Conservation (phyloP, 2,113 vertebrate genomes). For the Gracilinanus agilis region DNA sequence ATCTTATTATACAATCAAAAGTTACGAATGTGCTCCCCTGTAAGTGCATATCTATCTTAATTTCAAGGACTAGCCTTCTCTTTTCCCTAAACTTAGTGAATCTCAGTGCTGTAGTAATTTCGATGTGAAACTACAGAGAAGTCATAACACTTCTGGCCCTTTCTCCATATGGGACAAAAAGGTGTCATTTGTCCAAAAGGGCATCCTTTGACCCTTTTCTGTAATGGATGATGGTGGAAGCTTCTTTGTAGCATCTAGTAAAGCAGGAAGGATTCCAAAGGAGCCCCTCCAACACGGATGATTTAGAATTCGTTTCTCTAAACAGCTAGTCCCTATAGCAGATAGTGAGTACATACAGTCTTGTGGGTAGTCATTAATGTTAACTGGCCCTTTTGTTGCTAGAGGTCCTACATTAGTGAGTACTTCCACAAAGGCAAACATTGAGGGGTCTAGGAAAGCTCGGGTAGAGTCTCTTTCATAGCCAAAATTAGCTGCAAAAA, state of each 20-base stretch:
- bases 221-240: neutral
- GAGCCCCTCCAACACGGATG: neutral
- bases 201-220: neutral
- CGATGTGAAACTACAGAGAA: slow-evolving; percentile 29
- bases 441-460: neutral
- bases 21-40: neutral
- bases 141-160: neutral
- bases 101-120: slow-evolving; percentile 39
- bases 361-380: slow-evolving; percentile 9
- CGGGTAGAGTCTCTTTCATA: neutral
- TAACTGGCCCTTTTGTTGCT: neutral
- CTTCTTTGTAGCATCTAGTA: slow-evolving; percentile 30
- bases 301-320: slow-evolving; percentile 34
- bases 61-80: neutral
- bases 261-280: neutral
- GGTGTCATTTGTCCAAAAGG: slow-evolving; percentile 30
- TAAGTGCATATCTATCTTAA: slow-evolving; percentile 1
- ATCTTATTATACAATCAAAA: neutral
- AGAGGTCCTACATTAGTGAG: neutral
- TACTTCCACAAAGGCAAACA: slow-evolving; percentile 8
- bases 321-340: neutral
- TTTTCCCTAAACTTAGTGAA: slow-evolving; percentile 37
- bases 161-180: neutral
- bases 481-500: neutral
- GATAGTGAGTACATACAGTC: neutral